Evolutionary conservation across 2,113 vertebrate genomes (phyloP).

Genomic region (Piliocolobus tephrosceles): DNA sequence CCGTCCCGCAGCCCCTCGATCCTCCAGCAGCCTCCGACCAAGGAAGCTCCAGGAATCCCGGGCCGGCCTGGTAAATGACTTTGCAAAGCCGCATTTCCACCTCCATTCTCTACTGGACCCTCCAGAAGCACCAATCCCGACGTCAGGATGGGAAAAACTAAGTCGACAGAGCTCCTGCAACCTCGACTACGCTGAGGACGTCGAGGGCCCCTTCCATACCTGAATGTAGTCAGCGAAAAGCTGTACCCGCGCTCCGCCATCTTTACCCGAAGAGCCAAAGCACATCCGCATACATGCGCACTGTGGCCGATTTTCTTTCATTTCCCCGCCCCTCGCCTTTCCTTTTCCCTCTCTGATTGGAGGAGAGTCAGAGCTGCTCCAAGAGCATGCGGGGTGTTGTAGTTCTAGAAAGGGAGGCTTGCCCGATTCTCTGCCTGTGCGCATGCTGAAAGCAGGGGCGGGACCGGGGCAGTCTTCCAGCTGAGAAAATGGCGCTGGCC

Average conservation of each 20-base stretch:
- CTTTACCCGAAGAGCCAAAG: conserved; percentile 67
- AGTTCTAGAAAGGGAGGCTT: fast-evolving
- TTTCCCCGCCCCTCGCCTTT: background rate
- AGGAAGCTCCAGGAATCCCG: fast-evolving
- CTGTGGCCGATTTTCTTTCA: background rate
- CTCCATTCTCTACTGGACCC: background rate
- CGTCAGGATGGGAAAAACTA: background rate
- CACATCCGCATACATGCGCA: conserved; percentile 32
- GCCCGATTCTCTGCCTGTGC: fast-evolving
- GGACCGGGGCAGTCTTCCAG: fast-evolving
- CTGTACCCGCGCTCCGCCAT: conserved; percentile 99
- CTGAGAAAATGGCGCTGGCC: fast-evolving
- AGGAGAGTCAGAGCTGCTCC: fast-evolving
- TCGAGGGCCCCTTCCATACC: conserved; percentile 81
- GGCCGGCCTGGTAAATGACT: conserved; percentile 31
- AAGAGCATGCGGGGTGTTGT: background rate
- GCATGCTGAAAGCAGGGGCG: fast-evolving
- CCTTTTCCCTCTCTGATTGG: conserved; percentile 61
- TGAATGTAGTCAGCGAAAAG: conserved; percentile 98
- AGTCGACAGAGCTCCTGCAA: background rate
- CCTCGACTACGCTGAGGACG: fast-evolving
- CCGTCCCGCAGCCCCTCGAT: fast-evolving
- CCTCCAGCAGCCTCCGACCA: background rate
- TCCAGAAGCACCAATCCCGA: background rate
- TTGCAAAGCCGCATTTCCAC: conserved; percentile 45